Base-by-base conservation (phyloP, 2,797 vertebrate species). In the Pipistrellus pygmaeus region DNA sequence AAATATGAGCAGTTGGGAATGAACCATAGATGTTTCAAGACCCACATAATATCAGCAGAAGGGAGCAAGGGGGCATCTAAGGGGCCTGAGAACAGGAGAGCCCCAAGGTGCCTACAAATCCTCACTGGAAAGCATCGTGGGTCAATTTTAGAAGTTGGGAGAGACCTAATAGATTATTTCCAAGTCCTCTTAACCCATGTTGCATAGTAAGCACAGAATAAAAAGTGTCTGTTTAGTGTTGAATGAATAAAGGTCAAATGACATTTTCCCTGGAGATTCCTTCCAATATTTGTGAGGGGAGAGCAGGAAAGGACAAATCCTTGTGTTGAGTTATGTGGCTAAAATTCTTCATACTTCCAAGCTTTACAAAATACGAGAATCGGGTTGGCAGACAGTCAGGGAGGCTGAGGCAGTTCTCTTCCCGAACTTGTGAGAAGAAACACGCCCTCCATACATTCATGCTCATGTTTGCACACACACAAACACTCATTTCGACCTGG, bases 221-320 rank as follows among this genome's bases (percentile, higher is more conserved):
- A 62, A 30, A 62, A 35, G 46, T 90, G 69, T 48, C 96, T 88
- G 55, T 44, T 72, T 94, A 68, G 75, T 77, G 35, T 35, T 75
- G 46, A 75, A 64, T 80, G 72, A 86, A 80, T 93, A 78, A 89
- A 91, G 27, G 55, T 71, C 48, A 93, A 88, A 80, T 86, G 35
- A 71, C 32, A 84, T 93, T 78, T 73, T 77, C 60, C 44, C 21
- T 72, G 62, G 55, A 64, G 32, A 73, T 53, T 64, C 55, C 87
- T 82, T 90, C 53, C 18, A 48, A 23, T 48, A 51, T 87, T 68
- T 77, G 48, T 93, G 81, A 66, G 17, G 57, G 38, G 53, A 23
- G 38, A 62, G 12, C 46, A 89, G 60, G 21, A 93, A 94, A 82
- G 44, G 77, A 95, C 73, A 76, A 81, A 75, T 81, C 32, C 15